Base-by-base conservation (phyloP, 2,113 vertebrate genomes). In the Phalacrocorax carbo region DNA sequence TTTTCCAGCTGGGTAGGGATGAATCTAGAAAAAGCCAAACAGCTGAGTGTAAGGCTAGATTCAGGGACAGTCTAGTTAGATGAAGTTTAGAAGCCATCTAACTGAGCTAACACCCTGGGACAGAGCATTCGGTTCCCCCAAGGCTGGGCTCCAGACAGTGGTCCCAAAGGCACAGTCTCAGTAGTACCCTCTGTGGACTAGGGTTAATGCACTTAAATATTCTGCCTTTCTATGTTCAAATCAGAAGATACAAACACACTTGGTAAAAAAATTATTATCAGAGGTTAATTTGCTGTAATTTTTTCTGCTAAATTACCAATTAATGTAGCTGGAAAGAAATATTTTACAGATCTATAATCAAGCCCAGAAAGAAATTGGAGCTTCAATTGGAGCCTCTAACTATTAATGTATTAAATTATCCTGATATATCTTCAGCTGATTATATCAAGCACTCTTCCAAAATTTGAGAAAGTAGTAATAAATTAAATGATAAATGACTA, bases 341-440 rank as follows among this genome's bases (percentile, higher is more conserved):
- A 96, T 95, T 97, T 94, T 92, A 94, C 80, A 95, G 80, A 96
- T 94, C 76, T 89, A 96, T 96, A 95, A 96, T 93, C 85, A 95
- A 93, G 82, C 44, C 48, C 69, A 69, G 70, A 95, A 92, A 94
- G 78, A 71, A 94, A 90, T 30, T 77, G 38, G 52, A 94, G 68
- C 65, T 78, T 94, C 88, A 92, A 10, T 20, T 88, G 64, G 60
- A 93, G 57, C 38, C 11, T 88, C 88, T 79, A 88, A 82, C 87
- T 84, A 94, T 89, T 93, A 95, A 91, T 80, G 90, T 95, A 94
- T 91, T 95, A 95, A 88, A 94, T 94, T 97, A 90, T 85, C 90
- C 68, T 93, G n/a, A 86, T 95, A 71, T 90, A 83, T 95, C 91
- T 93, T 93, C 82, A 86, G n/a, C 66, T 96, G 93, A 97, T 97